phyloP scores from a whole-genome alignment of 2,888 invertebrate species.

The Drosophila mimetica region DNA sequence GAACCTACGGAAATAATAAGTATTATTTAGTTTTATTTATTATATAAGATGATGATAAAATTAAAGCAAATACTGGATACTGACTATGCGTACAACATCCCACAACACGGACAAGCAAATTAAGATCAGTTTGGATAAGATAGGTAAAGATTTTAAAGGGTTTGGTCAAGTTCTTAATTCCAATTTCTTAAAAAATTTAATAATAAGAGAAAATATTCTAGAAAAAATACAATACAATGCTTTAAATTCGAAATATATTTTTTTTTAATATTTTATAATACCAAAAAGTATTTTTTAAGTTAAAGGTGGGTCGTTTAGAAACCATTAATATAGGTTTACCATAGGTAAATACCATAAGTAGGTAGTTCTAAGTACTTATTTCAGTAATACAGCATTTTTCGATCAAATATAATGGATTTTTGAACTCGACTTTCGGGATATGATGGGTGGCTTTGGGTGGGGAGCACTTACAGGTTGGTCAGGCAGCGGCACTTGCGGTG shows the following conservation, averaged over 20 bases:
- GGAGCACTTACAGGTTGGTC: conserved; percentile 86
- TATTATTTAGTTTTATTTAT: neutral
- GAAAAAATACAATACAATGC: too few relatives aligned
- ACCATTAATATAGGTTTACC: too few relatives aligned
- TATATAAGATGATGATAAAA: neutral
- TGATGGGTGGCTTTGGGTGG: neutral
- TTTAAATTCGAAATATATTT: too few relatives aligned
- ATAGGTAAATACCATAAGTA: too few relatives aligned
- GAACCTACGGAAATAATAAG: conserved; percentile 82
- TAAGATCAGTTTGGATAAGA: conserved; percentile 5
- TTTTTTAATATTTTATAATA: neutral
- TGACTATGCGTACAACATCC: conserved; percentile 34
- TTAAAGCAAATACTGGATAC: neutral
- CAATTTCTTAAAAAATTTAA: too few relatives aligned
- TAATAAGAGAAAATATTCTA: too few relatives aligned
- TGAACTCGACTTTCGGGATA: neutral
- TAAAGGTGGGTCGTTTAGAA: too few relatives aligned
- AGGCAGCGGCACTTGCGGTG: conserved; percentile 86
- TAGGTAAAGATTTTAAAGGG: conserved; percentile 4
- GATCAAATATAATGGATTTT: neutral
- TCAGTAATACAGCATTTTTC: neutral
- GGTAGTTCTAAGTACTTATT: too few relatives aligned
- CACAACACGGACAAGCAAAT: conserved; percentile 65
- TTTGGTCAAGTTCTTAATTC: neutral
- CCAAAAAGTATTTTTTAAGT: neutral